phyloP scores from a whole-genome alignment of 2,888 invertebrate genomes.

The Drosophila putrida region DNA sequence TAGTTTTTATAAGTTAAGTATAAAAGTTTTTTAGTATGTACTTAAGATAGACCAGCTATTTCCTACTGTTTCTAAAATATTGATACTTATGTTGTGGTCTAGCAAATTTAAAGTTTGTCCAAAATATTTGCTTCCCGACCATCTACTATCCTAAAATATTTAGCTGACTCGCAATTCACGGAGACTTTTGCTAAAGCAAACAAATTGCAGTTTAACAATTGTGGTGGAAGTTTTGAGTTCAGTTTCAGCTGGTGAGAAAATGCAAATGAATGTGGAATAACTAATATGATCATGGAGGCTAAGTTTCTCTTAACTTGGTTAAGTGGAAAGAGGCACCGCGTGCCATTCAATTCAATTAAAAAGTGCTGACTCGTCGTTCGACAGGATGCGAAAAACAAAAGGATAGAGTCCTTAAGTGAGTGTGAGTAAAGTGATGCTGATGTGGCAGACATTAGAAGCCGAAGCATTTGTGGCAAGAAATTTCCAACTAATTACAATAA shows the following conservation, averaged over 20 bases:
- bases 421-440: slow-evolving; percentile 50
- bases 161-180: slow-evolving; percentile 49
- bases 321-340: slow-evolving; percentile 21
- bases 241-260: slow-evolving; percentile 33
- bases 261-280: slow-evolving; percentile 71
- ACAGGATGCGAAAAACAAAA: slow-evolving; percentile 53
- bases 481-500: slow-evolving; percentile 71
- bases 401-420: slow-evolving; percentile 41
- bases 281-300: slow-evolving; percentile 58
- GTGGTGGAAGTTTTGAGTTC: slow-evolving; percentile 38
- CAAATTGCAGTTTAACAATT: slow-evolving; percentile 59
- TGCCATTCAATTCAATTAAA: slow-evolving; percentile 78
- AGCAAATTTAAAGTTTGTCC: neutral
- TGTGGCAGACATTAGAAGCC: slow-evolving; percentile 62
- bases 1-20: neutral
- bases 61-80: neutral
- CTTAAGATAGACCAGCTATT: slow-evolving; percentile 8
- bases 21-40: slow-evolving; percentile 1
- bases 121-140: neutral
- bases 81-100: neutral
- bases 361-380: slow-evolving; percentile 71
- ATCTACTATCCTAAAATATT: slow-evolving; percentile 16
- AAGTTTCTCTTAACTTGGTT: slow-evolving; percentile 32
- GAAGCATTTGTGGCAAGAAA: slow-evolving; percentile 32
- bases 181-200: slow-evolving; percentile 51